Evolutionary conservation across 2,113 vertebrate species (phyloP).

Genomic region (Poecilia latipinna): DNA sequence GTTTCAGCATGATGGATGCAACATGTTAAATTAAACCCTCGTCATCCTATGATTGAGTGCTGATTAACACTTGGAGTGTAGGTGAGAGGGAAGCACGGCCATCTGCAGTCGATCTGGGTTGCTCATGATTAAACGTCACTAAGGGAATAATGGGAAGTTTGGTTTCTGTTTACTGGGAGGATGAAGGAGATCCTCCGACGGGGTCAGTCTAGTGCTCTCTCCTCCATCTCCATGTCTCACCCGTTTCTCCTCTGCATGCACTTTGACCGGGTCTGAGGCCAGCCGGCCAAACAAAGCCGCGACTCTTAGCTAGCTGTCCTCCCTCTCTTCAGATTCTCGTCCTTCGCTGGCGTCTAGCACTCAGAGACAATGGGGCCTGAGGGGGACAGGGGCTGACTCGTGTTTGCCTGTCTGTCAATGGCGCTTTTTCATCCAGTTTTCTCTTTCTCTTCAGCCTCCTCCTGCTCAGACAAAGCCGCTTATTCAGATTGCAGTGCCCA

Average conservation of each 20-base stretch:
- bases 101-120: constrained; percentile 33
- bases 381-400: constrained; percentile 69
- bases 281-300: constrained; percentile 67
- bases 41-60: constrained; percentile 18
- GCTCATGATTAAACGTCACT: constrained; percentile 39
- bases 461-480: constrained; percentile 57
- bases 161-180: constrained; percentile 29
- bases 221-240: constrained; percentile 42
- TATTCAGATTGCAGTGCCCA: constrained; percentile 62
- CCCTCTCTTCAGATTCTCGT: constrained; percentile 77
- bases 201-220: constrained; percentile 54
- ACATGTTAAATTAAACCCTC: constrained; percentile 27
- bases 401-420: constrained; percentile 71
- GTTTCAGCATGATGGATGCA: constrained; percentile 18
- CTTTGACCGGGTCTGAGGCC: constrained; percentile 62
- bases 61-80: constrained; percentile 31
- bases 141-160: constrained; percentile 3
- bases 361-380: constrained; percentile 74
- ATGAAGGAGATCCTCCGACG: constrained; percentile 23
- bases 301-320: constrained; percentile 65
- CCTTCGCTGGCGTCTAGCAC: constrained; percentile 75
- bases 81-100: constrained; percentile 12
- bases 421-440: constrained; percentile 63
- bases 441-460: constrained; percentile 41
- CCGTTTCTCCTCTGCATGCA: constrained; percentile 56